Evolutionary conservation across 2,888 invertebrate genomes (phyloP), one percentile per base, ranked within the genome.

Genomic region (Leucania comma): DNA sequence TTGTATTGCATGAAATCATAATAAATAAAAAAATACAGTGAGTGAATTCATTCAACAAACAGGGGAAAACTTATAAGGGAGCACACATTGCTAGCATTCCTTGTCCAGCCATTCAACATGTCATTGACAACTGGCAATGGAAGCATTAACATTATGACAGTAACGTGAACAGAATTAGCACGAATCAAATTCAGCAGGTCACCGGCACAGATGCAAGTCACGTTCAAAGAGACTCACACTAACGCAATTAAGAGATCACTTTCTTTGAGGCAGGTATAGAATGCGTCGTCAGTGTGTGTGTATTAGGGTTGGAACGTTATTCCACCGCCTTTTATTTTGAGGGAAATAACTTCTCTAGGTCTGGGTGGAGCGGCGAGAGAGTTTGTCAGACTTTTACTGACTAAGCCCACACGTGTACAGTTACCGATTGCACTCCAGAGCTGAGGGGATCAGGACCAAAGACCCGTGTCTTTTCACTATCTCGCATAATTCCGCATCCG

Each of bases 181-280:
- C 81, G 56, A 63, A 60, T 66, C 60, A 69, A 72, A 75, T 68
- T 60, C 50, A 60, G 46, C 76, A 76, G 85, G 85, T 85, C 86
- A 84, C 56, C 69, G 62, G 72, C 77, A 82, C 75, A 78, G 56
- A 85, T 81, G 75, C 86, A 65, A 65, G 58, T 66, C 86, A 85
- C 86, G 86, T 81, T 66, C 63, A 67, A 62, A 66, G 58, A 48
- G 32, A 74, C 67, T 59, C 61, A 54, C 59, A 69, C 64, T 62
- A 14, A 29, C 58, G 57, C 22, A 58, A 78, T 80, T 71, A 63
- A 60, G 29, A 77, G 35, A 68, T 81, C 67, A 75, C 71, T 84
- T 87, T 86, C 85, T 78, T 84, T 82, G 70, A 67, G 62, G 69
- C 77, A 82, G 81, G 81, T 81, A 84, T 48, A 63, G 42, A 66